These are phyloP conservation scores for Orius insidiosus DNA, from an alignment of 1,140 invertebrate genomes.

Conservation along the genomic window DNA sequence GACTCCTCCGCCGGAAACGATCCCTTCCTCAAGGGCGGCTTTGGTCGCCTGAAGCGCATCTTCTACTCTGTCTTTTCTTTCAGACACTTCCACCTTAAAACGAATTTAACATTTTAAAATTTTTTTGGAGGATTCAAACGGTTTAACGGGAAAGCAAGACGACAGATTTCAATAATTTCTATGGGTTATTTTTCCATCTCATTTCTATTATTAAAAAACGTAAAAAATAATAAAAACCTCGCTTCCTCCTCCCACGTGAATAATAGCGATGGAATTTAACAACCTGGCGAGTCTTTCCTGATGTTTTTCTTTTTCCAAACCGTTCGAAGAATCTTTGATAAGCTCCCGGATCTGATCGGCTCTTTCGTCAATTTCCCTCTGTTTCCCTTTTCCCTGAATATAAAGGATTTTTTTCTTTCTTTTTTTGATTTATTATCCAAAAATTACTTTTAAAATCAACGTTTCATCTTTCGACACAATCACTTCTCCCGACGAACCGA, in stretches of 20 bases:
- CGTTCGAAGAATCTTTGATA: slow-evolving; percentile 43
- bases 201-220: too few relatives aligned
- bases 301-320: slow-evolving; percentile 60
- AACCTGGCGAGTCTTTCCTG: slow-evolving; percentile 54
- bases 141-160: too few relatives aligned
- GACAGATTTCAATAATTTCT: too few relatives aligned
- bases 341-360: slow-evolving; percentile 45
- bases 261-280: slow-evolving; percentile 49
- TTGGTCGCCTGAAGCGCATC: slow-evolving; percentile 57
- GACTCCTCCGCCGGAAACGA: slow-evolving; percentile 53
- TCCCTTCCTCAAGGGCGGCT: slow-evolving; percentile 57
- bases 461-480: slow-evolving; percentile 54
- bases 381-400: slow-evolving; percentile 39
- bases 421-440: too few relatives aligned
- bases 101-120: too few relatives aligned
- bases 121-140: too few relatives aligned
- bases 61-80: slow-evolving; percentile 58
- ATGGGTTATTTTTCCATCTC: too few relatives aligned
- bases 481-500: slow-evolving; percentile 46
- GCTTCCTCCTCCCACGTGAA: slow-evolving; percentile 50
- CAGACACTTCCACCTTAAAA: slow-evolving; percentile 40
- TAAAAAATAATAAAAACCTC: slow-evolving; percentile 26
- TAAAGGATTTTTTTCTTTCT: too few relatives aligned
- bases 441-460: slow-evolving; percentile 11
- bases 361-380: slow-evolving; percentile 40